These are phyloP conservation scores for Amiota communis DNA, from an alignment of 2,888 invertebrate species.

Conservation along the genomic window DNA sequence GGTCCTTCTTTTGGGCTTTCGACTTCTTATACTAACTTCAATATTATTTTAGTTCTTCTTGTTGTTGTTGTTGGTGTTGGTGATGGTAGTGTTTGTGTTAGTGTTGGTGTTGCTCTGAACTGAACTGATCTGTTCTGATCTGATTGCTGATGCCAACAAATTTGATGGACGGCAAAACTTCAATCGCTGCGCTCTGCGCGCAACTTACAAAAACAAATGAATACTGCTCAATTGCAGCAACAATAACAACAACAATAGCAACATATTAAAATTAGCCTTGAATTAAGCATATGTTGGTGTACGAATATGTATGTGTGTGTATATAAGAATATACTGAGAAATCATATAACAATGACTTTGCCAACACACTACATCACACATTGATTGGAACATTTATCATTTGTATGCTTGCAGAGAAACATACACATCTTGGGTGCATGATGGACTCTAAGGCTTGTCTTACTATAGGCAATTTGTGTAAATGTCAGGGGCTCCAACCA, in stretches of 20 bases:
- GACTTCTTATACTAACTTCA: not conserved
- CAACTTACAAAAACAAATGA: constrained; percentile 43
- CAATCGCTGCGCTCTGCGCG: constrained; percentile 58
- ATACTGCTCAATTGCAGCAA: constrained; percentile 13
- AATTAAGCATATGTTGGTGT: constrained; percentile 38
- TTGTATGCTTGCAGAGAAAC: not conserved
- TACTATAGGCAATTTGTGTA: no score
- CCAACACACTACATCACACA: not conserved
- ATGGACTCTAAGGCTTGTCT: no score
- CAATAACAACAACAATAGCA: constrained; percentile 33
- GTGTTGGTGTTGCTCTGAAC: constrained; percentile 32
- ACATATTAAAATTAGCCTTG: constrained; percentile 29
- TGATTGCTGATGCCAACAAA: constrained; percentile 65
- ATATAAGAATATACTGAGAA: not conserved
- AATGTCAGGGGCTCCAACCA: no score
- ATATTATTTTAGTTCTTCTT: constrained; percentile 36
- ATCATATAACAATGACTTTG: not conserved
- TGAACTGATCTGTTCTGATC: constrained; percentile 29
- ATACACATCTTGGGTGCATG: constrained; percentile 5
- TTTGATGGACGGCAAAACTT: constrained; percentile 68
- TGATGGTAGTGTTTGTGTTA: constrained; percentile 27
- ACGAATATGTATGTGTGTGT: not conserved
- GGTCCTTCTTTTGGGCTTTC: constrained; percentile 16
- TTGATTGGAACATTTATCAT: no score
- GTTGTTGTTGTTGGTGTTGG: constrained; percentile 44